These are phyloP conservation scores for Nasonia oneida DNA, from an alignment of 2,888 invertebrate species.

Conservation along the genomic window DNA sequence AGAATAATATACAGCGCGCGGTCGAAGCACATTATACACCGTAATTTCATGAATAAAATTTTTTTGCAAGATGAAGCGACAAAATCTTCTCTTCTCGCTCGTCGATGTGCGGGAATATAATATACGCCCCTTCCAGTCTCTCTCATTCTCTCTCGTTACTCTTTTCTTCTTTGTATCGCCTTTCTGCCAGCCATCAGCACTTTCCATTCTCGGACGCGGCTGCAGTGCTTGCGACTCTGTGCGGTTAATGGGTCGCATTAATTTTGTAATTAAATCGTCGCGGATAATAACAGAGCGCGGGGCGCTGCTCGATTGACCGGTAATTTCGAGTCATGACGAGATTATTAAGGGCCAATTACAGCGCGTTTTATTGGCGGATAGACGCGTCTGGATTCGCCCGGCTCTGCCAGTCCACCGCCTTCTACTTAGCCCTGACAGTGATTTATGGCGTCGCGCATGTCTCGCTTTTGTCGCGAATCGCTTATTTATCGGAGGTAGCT, in stretches of 20 bases:
- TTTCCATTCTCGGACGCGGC: conserved; percentile 36
- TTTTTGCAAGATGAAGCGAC: conserved; percentile 10
- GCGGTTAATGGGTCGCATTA: conserved; percentile 74
- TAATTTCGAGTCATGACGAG: conserved; percentile 77
- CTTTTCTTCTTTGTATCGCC: conserved; percentile 15
- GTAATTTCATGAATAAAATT: conserved; percentile 35
- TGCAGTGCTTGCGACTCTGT: conserved; percentile 33
- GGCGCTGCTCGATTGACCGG: conserved; percentile 70
- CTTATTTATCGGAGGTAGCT: conserved; percentile 66
- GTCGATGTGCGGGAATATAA: neutral
- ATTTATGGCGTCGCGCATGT: conserved; percentile 70
- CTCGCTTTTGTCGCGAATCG: conserved; percentile 62
- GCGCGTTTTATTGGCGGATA: conserved; percentile 74
- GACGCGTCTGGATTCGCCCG: conserved; percentile 62
- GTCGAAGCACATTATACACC: conserved; percentile 6
- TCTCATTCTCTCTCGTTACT: neutral
- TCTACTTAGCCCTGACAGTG: conserved; percentile 76
- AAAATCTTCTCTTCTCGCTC: neutral
- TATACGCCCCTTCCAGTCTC: neutral
- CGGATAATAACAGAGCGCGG: conserved; percentile 73
- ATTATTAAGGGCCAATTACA: conserved; percentile 78
- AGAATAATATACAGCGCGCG: conserved; percentile 43
- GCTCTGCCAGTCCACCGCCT: conserved; percentile 69
- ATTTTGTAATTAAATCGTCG: conserved; percentile 78
- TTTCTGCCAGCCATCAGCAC: conserved; percentile 36